Conservation (phyloP, 1,140 invertebrate genomes). For the Sarcophaga bullata region DNA sequence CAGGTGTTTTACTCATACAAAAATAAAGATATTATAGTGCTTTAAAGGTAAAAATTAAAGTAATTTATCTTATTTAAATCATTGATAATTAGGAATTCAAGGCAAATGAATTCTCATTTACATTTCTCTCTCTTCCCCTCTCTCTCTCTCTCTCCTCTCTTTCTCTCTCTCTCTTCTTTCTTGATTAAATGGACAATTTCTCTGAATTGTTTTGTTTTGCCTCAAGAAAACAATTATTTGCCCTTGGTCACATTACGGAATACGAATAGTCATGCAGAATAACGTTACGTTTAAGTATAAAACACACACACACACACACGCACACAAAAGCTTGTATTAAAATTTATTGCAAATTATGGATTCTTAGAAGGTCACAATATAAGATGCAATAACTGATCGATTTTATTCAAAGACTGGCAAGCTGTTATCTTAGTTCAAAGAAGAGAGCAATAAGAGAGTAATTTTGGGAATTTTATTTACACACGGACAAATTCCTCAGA, state of each 20-base stretch:
- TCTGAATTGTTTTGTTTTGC: neutral
- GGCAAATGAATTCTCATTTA: neutral
- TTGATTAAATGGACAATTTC: neutral
- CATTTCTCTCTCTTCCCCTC: neutral
- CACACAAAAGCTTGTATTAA: too few species aligned
- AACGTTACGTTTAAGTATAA: neutral
- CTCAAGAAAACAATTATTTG: neutral
- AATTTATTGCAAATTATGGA: too few species aligned
- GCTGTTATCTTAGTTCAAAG: too few species aligned
- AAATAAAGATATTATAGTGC: too few species aligned
- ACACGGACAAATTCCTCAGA: too few species aligned
- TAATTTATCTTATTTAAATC: constrained; percentile 6
- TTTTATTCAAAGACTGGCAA: too few species aligned
- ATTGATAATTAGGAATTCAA: neutral
- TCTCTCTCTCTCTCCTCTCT: too few species aligned
- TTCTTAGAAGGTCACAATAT: too few species aligned
- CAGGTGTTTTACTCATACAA: neutral
- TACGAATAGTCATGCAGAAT: neutral
- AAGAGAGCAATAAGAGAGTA: too few species aligned
- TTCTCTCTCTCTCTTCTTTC: too few species aligned
- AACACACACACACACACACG: neutral
- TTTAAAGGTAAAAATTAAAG: neutral
- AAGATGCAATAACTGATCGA: too few species aligned
- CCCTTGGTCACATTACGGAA: neutral
- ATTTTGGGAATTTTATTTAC: too few species aligned